Percentiles rank a stretch among this genome's conserved stretches.
phyloP scores from a whole-genome alignment of 2,888 invertebrate species.

The Spilarctia lutea region DNA sequence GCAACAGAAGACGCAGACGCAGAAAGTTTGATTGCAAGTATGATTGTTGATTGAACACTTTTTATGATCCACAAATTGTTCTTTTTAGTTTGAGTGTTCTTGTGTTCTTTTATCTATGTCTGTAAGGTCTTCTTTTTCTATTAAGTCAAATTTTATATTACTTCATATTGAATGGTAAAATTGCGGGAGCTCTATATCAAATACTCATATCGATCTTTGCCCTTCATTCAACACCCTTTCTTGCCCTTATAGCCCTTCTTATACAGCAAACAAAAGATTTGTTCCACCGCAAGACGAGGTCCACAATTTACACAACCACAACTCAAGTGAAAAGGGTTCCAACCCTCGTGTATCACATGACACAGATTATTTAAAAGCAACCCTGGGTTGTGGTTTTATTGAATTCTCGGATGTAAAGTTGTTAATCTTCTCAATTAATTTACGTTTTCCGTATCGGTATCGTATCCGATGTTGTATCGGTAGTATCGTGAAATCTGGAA shows the following conservation, averaged over 20 bases:
- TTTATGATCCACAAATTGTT: too few relatives aligned
- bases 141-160: too few relatives aligned
- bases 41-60: too few relatives aligned
- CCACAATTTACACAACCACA: background rate
- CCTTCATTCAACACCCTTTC: background rate
- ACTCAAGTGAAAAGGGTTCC: background rate
- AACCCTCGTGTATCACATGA: background rate
- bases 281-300: background rate
- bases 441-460: background rate
- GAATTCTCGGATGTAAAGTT: background rate
- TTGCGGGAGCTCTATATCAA: background rate
- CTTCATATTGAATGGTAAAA: too few relatives aligned
- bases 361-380: background rate
- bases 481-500: background rate
- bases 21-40: too few relatives aligned
- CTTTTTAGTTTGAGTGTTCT: too few relatives aligned
- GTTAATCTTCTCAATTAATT: background rate
- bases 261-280: background rate
- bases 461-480: background rate
- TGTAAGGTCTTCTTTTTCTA: too few relatives aligned
- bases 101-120: too few relatives aligned
- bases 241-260: background rate
- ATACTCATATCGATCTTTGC: background rate
- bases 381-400: background rate
- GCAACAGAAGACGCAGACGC: too few relatives aligned